phyloP scores from a whole-genome alignment of 2,113 vertebrate genomes.

The Drymodes brunneopygia region DNA sequence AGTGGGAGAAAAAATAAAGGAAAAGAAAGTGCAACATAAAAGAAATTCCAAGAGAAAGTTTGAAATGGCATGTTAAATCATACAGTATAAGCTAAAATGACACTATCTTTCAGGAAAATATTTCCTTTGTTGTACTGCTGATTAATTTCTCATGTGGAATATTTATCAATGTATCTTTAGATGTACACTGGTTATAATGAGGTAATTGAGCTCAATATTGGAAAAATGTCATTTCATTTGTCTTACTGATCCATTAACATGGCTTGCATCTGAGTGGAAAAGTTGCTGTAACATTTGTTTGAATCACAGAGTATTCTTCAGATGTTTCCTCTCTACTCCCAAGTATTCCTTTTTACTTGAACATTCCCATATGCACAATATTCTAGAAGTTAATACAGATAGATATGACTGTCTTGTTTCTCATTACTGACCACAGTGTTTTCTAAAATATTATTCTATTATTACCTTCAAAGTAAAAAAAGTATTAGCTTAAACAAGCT shows the following conservation, averaged over 20 bases:
- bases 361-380: not conserved
- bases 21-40: not conserved
- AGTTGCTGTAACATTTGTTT: not conserved
- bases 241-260: not conserved
- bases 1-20: rapidly evolving
- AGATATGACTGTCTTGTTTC: not conserved
- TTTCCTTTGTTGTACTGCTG: not conserved
- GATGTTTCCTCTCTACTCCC: not conserved
- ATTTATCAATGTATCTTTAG: not conserved
- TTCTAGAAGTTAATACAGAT: not conserved
- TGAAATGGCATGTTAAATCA: not conserved
- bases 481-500: not conserved
- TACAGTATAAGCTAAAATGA: not conserved
- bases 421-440: not conserved
- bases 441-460: not conserved
- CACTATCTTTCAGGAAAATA: not conserved
- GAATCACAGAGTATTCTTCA: not conserved
- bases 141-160: not conserved
- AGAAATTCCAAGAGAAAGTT: not conserved
- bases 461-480: not conserved
- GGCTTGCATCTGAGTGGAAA: not conserved
- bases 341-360: not conserved
- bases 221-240: not conserved
- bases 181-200: not conserved
- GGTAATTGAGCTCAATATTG: not conserved